Evolutionary conservation across 1,140 invertebrate species (phyloP).

Genomic region (Ladona fulva): DNA sequence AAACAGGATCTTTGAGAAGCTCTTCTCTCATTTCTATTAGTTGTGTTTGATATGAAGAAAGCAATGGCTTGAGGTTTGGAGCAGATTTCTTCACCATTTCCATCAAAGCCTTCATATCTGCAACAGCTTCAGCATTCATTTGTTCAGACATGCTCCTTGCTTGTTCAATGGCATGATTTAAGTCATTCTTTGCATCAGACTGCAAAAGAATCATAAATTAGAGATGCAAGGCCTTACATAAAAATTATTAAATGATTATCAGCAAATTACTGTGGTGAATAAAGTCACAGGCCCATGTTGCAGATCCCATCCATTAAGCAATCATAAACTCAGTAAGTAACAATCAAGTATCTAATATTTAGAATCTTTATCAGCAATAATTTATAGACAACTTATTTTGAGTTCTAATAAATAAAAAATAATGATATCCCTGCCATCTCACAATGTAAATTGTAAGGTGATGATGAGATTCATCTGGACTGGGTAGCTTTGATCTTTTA

Average conservation of each 20-base stretch:
- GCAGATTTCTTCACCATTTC: slow-evolving; percentile 45
- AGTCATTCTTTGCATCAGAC: slow-evolving; percentile 13
- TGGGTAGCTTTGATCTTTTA: no score
- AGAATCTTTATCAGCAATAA: no score
- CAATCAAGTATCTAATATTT: no score
- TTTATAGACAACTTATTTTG: no score
- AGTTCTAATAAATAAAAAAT: no score
- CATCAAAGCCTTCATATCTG: slow-evolving; percentile 33
- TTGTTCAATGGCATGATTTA: background rate
- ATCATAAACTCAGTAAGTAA: no score
- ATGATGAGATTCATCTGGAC: no score
- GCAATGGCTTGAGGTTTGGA: slow-evolving; percentile 46
- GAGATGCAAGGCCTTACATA: background rate
- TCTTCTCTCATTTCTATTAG: slow-evolving; percentile 51
- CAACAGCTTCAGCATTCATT: slow-evolving; percentile 30
- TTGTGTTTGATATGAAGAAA: slow-evolving; percentile 39
- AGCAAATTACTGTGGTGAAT: slow-evolving; percentile 18
- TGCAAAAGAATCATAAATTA: background rate
- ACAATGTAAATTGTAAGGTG: no score
- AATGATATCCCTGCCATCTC: no score
- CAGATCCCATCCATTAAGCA: no score
- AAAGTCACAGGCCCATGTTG: no score
- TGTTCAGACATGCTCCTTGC: background rate
- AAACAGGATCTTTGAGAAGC: slow-evolving; percentile 43
- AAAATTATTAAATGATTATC: slow-evolving; percentile 16